Percentiles rank a stretch among this genome's conserved stretches.
These are phyloP conservation scores for Passer domesticus DNA, from an alignment of 2,113 vertebrate genomes.

Conservation along the genomic window DNA sequence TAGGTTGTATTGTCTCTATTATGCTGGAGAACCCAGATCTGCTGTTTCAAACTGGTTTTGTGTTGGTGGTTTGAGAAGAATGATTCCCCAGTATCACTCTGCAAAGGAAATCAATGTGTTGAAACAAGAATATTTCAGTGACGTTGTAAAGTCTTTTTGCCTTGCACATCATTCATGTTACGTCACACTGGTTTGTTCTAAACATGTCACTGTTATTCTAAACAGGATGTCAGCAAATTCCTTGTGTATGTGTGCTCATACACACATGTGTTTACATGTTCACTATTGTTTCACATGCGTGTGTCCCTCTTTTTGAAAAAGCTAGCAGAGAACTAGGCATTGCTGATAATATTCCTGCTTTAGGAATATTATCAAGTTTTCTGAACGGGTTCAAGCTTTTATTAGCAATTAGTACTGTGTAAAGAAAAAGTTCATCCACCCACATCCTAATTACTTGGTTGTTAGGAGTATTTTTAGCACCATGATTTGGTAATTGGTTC, in stretches of 20 bases:
- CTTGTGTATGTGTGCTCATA: background rate
- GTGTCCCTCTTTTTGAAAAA: background rate
- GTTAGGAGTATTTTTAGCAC: constrained; percentile 34
- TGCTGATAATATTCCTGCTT: background rate
- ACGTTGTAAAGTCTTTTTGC: background rate
- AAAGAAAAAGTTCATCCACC: background rate
- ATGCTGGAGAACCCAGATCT: background rate
- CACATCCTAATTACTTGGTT: constrained; percentile 26
- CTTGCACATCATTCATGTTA: background rate
- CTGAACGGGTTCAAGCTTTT: background rate
- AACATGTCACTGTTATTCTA: background rate
- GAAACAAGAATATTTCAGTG: background rate
- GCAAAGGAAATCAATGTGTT: background rate
- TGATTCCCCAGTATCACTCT: background rate
- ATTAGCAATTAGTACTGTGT: background rate
- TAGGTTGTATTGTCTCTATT: background rate
- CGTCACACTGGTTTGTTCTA: background rate
- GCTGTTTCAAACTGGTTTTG: background rate
- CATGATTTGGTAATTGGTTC: background rate
- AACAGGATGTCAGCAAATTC: background rate
- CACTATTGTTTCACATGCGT: background rate
- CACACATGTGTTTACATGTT: background rate
- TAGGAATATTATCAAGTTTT: background rate
- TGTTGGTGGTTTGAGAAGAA: background rate
- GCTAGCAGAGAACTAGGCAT: background rate